A percentile compares a stretch with the other conserved stretches of the same genome.
Conservation (phyloP, 2,113 vertebrate genomes). For the Python bivittatus region DNA sequence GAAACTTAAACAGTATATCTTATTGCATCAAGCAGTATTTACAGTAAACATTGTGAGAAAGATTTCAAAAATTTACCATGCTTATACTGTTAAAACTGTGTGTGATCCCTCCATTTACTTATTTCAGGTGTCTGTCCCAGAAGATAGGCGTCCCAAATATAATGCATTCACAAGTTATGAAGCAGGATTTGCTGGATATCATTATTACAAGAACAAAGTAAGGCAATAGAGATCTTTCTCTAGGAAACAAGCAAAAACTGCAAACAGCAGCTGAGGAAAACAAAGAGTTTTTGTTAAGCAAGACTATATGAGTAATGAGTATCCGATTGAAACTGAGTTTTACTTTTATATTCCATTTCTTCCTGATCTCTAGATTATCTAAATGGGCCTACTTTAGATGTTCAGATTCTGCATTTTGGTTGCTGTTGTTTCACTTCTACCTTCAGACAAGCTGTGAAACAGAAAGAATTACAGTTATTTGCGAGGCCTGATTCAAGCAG, state of each 20-base stretch:
- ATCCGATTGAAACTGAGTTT: too few species aligned
- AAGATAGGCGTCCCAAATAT: neutral
- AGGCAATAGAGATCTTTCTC: neutral
- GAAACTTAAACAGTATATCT: neutral
- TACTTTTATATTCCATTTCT: neutral
- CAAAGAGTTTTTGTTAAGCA: neutral
- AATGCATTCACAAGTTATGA: neutral
- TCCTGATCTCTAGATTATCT: neutral
- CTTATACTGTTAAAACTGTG: neutral
- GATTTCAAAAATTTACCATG: neutral
- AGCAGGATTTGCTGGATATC: neutral
- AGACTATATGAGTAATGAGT: neutral
- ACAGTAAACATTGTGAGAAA: neutral
- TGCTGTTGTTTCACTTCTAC: neutral
- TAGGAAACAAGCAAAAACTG: neutral
- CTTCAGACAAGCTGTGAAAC: neutral
- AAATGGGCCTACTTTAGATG: accelerated
- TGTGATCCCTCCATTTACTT: neutral
- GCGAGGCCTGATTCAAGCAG: neutral
- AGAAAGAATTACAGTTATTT: neutral
- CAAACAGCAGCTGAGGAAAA: neutral
- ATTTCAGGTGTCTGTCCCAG: neutral
- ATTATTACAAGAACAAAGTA: neutral
- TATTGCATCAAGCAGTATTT: neutral
- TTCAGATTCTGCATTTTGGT: neutral